A percentile compares a stretch with the other conserved stretches of the same genome.
phyloP scores from a whole-genome alignment of 2,797 vertebrate genomes.

The Peromyscus melanophrys region DNA sequence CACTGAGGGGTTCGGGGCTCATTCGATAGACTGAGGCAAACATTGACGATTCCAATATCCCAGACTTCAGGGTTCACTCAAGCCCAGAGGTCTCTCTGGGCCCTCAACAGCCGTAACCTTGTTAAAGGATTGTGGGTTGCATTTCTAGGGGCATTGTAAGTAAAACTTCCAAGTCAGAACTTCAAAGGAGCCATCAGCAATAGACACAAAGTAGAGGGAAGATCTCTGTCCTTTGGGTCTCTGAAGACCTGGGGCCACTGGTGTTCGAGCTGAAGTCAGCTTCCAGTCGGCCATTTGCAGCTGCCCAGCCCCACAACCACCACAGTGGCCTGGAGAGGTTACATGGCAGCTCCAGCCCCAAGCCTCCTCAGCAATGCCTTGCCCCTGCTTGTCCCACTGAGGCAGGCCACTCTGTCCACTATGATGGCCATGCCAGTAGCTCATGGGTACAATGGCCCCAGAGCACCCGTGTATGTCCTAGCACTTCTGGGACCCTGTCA shows the following conservation, averaged over 20 bases:
- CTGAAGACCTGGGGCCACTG: accelerated
- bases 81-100: accelerated
- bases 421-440: background rate
- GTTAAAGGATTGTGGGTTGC: accelerated
- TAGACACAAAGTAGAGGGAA: accelerated
- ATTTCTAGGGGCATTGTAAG: background rate
- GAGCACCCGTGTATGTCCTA: background rate
- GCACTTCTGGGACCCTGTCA: background rate
- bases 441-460: background rate
- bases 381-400: background rate
- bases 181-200: background rate
- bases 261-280: background rate
- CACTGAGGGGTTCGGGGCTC: accelerated
- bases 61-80: background rate
- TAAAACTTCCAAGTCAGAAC: background rate
- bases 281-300: background rate
- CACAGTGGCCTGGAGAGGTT: background rate
- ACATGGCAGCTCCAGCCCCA: accelerated
- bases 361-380: background rate
- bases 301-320: too few species aligned
- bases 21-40: background rate
- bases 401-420: background rate
- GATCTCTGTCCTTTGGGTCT: accelerated
- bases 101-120: accelerated
- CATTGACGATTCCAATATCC: accelerated